Base-by-base conservation (phyloP, 2,797 vertebrate genomes). In the Typhlichthys subterraneus region DNA sequence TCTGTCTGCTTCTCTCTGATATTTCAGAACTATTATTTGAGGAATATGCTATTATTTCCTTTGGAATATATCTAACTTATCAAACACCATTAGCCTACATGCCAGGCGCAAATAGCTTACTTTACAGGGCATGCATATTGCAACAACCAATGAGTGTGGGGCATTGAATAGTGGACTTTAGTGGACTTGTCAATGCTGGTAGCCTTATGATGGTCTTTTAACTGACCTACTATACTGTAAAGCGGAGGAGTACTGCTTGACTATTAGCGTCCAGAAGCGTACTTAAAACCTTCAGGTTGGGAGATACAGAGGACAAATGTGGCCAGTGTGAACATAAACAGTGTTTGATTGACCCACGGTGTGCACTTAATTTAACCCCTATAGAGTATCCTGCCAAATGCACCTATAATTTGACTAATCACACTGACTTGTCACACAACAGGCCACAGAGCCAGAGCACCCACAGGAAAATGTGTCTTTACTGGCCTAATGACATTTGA, bases 401-500 rank as follows among this genome's bases (percentile, higher is more conserved):
- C 80, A 67, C 56, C 51, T 64, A 61, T 67, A 84, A 76, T 85
- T 84, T 74, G 58, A 68, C 81, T 85, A 84, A 88, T 86, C 76
- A 80, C 69, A 78, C 72, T 83, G 77, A 73, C 61, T 71, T 60
- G 77, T 75, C 67, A 75, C 67, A 75, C 67, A 79, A 63, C 59
- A 70, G 64, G 72, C 69, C 75, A 55, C 45, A 49, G 79, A 72
- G 79, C 75, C 68, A 73, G 64, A 72, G 17, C 74, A 54, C 69
- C 64, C 69, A 46, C 71, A 86, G 70, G 88, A 84, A 85, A 81
- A 86, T 69, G 79, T 61, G 79, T 69, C 77, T 73, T 48, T 79
- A 85, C 73, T 55, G 69, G 74, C 53, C 77, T 85, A 85, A 86
- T 77, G 83, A 87, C 88, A 89, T 86, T 87, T 87, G 87, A 86